Evolutionary conservation across 2,113 vertebrate genomes (phyloP).

Genomic region (Mesitornis unicolor): DNA sequence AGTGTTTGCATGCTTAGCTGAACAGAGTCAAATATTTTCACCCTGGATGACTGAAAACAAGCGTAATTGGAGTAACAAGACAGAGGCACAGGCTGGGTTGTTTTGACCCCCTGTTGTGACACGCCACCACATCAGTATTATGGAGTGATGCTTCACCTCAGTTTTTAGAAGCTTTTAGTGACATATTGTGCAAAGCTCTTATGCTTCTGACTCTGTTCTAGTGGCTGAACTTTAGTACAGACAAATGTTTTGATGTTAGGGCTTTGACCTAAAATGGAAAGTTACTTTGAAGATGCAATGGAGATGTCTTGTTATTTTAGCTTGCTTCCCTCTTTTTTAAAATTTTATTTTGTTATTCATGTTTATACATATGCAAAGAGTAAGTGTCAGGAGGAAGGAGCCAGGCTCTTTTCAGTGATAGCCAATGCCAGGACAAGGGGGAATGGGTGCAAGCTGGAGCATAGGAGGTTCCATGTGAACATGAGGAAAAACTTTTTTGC

Average conservation of each 20-base stretch:
- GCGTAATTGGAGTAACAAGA: slow-evolving; percentile 25
- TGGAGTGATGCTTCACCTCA: not conserved
- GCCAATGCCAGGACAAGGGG: no score
- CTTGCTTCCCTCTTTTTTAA: not conserved
- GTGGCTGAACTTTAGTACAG: not conserved
- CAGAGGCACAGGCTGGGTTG: not conserved
- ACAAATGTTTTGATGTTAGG: not conserved
- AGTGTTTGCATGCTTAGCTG: slow-evolving; percentile 18
- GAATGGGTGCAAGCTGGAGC: no score
- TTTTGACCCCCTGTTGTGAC: not conserved
- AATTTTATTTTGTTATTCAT: no score
- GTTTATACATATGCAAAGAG: no score
- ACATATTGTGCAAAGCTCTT: not conserved
- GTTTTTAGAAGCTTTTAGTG: not conserved
- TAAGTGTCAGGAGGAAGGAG: no score
- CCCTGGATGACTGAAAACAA: slow-evolving; percentile 25
- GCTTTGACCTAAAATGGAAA: not conserved
- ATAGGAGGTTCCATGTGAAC: no score
- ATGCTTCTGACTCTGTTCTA: not conserved
- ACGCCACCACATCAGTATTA: not conserved
- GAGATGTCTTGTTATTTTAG: not conserved
- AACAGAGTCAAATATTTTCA: slow-evolving; percentile 31
- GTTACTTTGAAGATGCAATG: not conserved
- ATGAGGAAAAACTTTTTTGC: no score
- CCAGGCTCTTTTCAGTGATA: no score